These are phyloP conservation scores for Furcula furcula DNA, from an alignment of 2,888 invertebrate species.

Conservation along the genomic window DNA sequence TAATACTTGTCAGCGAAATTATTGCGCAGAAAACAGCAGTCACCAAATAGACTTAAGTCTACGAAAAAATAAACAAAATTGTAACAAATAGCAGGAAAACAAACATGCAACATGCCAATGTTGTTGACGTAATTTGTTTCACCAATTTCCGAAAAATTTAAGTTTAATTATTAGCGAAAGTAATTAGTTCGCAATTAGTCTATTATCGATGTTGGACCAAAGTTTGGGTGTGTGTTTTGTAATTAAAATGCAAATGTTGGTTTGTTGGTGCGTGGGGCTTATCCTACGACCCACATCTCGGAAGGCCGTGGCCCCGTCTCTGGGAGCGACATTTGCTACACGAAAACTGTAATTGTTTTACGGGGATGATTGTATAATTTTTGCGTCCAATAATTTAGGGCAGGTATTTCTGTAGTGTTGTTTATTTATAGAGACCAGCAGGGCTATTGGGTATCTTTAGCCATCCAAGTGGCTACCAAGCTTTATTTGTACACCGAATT, in stretches of 20 bases:
- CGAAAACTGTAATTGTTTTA: slow-evolving; percentile 28
- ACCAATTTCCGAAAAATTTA: slow-evolving; percentile 47
- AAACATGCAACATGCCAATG: slow-evolving; percentile 11
- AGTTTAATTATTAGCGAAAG: slow-evolving; percentile 36
- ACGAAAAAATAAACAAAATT: too few species aligned
- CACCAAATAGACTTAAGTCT: too few species aligned
- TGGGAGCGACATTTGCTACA: slow-evolving; percentile 39
- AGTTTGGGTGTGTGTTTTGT: slow-evolving; percentile 41
- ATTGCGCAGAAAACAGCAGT: too few species aligned
- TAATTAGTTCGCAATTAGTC: slow-evolving; percentile 65
- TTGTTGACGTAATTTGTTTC: slow-evolving; percentile 26
- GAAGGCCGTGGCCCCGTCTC: slow-evolving; percentile 68
- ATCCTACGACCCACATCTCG: slow-evolving; percentile 76
- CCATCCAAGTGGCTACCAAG: too few species aligned
- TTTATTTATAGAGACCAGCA: too few species aligned
- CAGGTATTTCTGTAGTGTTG: slow-evolving; percentile 3
- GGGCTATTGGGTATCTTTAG: too few species aligned
- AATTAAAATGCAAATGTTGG: slow-evolving; percentile 75
- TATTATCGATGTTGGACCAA: slow-evolving; percentile 49
- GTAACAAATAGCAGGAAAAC: too few species aligned
- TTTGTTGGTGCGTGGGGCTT: slow-evolving; percentile 57
- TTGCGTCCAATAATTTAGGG: slow-evolving; percentile 16
- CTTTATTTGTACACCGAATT: too few species aligned
- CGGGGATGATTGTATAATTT: slow-evolving; percentile 21
- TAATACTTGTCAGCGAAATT: too few species aligned